Evolutionary conservation across 2,797 vertebrate species (phyloP).

Genomic region (Neosalanx taihuensis): DNA sequence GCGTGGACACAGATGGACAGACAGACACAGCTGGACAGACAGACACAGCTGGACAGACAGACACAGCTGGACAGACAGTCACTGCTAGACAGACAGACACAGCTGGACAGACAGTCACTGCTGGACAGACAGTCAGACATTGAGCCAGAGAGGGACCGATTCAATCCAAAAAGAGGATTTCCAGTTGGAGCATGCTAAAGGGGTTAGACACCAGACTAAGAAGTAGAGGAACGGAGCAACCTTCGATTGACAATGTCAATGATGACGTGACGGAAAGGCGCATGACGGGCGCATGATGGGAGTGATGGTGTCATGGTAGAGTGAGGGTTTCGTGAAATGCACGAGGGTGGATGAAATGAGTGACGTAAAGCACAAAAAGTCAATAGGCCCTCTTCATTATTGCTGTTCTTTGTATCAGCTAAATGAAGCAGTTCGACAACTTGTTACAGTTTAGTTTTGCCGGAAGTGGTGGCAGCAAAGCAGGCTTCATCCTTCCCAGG

Average conservation of each 20-base stretch:
- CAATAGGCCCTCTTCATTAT: no score
- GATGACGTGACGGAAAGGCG: background rate
- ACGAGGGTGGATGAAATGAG: no score
- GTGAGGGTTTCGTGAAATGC: no score
- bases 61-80: background rate
- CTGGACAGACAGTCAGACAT: slow-evolving; percentile 15
- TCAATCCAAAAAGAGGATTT: background rate
- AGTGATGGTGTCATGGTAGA: background rate
- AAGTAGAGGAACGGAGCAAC: background rate
- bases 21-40: background rate
- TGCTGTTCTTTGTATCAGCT: no score
- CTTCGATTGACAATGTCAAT: no score
- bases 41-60: slow-evolving; percentile 8
- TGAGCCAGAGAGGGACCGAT: slow-evolving; percentile 4
- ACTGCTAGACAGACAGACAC: background rate
- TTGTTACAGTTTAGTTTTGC: no score
- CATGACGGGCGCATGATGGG: background rate
- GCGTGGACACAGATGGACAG: background rate
- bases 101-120: background rate
- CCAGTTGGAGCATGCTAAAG: background rate
- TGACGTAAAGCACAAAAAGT: no score
- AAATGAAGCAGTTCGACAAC: no score
- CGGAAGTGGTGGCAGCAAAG: no score
- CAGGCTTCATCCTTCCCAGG: no score
- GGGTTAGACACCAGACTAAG: background rate